These are phyloP conservation scores for Eremobia ochroleuca DNA, from an alignment of 2,888 invertebrate species.

Conservation along the genomic window DNA sequence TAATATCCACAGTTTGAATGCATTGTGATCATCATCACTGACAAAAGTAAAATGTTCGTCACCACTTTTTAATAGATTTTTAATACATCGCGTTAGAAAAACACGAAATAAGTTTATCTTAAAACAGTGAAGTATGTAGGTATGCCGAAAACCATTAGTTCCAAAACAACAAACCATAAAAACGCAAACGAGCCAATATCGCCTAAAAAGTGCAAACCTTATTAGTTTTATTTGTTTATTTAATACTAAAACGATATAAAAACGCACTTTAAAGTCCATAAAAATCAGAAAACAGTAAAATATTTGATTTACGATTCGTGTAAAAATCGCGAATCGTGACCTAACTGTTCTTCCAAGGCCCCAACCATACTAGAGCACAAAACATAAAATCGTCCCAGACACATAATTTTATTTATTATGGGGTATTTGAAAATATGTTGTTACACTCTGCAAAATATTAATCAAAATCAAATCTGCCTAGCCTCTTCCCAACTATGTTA, in stretches of 20 bases:
- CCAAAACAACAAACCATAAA: slow-evolving; percentile 29
- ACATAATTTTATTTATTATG: not conserved
- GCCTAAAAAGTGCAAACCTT: not conserved
- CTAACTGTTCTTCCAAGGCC: not conserved
- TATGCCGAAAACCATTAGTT: slow-evolving; percentile 5
- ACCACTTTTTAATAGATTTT: not conserved
- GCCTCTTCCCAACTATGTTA: too few species aligned
- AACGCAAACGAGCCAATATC: slow-evolving; percentile 10
- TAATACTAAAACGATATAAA: slow-evolving; percentile 27
- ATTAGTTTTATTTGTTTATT: slow-evolving; percentile 18
- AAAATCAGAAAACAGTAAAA: slow-evolving; percentile 35
- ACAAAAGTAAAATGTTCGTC: too few species aligned
- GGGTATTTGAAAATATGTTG: not conserved
- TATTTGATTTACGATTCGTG: slow-evolving; percentile 27
- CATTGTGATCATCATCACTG: too few species aligned
- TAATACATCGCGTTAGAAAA: not conserved
- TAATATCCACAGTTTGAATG: not conserved
- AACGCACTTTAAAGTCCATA: slow-evolving; percentile 28
- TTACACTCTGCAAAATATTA: not conserved
- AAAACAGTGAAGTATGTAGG: not conserved
- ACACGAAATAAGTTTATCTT: not conserved
- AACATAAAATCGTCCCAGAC: not conserved
- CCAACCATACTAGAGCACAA: not conserved
- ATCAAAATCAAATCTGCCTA: too few species aligned
- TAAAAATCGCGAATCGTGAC: slow-evolving; percentile 14